A percentile compares a stretch with the other conserved stretches of the same genome.
These are phyloP conservation scores for Musca domestica DNA, from an alignment of 1,140 invertebrate species.

Conservation along the genomic window DNA sequence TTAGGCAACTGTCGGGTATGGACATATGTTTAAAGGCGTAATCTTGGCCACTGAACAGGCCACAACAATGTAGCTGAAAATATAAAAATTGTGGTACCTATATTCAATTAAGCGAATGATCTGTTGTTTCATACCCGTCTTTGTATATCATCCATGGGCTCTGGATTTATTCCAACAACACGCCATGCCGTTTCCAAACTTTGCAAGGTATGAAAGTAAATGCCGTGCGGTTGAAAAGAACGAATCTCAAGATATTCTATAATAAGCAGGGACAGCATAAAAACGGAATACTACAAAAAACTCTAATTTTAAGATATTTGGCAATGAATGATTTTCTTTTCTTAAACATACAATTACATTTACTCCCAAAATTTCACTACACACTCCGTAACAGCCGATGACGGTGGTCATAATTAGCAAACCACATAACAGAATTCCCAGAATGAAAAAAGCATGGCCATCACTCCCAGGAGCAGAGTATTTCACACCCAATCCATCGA, in stretches of 20 bases:
- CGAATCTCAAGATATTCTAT: constrained; percentile 44
- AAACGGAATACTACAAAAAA: constrained; percentile 27
- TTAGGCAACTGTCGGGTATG: constrained; percentile 46
- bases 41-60: constrained; percentile 37
- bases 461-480: constrained; percentile 41
- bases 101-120: neutral
- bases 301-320: neutral
- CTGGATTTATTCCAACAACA: constrained; percentile 32
- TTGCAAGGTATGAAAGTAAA: constrained; percentile 32
- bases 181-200: constrained; percentile 44
- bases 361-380: constrained; percentile 41
- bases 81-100: neutral
- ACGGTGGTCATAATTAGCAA: constrained; percentile 46
- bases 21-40: constrained; percentile 37
- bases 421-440: constrained; percentile 43
- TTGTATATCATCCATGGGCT: constrained; percentile 37
- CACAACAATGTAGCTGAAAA: constrained; percentile 37
- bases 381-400: constrained; percentile 46
- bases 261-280: constrained; percentile 40
- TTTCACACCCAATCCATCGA: constrained; percentile 39
- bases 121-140: constrained; percentile 24
- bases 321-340: neutral
- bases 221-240: constrained; percentile 29
- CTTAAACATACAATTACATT: constrained; percentile 45
- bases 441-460: constrained; percentile 47